Evolutionary conservation across 2,797 vertebrate genomes (phyloP), one percentile per base, ranked within the genome.

Genomic region (Acropternis orthonyx): DNA sequence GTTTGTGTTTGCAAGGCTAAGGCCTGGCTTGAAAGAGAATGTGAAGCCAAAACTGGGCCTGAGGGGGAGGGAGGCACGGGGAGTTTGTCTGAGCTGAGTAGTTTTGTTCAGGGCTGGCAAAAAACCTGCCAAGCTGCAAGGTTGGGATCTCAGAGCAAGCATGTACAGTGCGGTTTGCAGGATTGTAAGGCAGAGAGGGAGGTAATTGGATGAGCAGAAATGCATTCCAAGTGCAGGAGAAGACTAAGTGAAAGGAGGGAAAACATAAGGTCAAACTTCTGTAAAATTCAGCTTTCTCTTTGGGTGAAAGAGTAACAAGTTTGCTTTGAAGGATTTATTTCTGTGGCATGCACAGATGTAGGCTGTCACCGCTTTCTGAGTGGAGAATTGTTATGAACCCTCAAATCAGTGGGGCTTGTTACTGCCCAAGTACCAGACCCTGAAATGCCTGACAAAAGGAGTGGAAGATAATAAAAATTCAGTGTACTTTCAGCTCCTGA

Each of bases 291-390:
- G 2, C 5, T 66, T 88, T 88, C 7, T 12, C 1, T 72, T 46
- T 27, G 49, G 10, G 8, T 34, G 43, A 27, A 77, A 39, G 34
- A 84, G 9, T 12, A 51, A 15, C 12, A 28, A 13, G 5, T 34
- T 61, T 77, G 48, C 32, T 34, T 79, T 61, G 37, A 58, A 58
- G 46, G 43, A 5, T n/a, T 88, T 13, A 5, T 56, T 52, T 55
- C 19, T 59, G 44, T 67, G 75, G 7, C 34, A 32, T 41, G 16
- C 7, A 26, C 3, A 2, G 59, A 14, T 0, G 0, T 2, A 19
- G 3, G 5, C 6, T n/a, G 17, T 8, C 27, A 2, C 37, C 36
- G 23, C 14, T 52, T 82, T 56, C 18, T 61, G 34, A 49, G 41
- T 4, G 21, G 34, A 61, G 48, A 71, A 43, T 36, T 48, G 17